Conservation (phyloP, 1,140 invertebrate species). For the Brachionus plicatilis region DNA sequence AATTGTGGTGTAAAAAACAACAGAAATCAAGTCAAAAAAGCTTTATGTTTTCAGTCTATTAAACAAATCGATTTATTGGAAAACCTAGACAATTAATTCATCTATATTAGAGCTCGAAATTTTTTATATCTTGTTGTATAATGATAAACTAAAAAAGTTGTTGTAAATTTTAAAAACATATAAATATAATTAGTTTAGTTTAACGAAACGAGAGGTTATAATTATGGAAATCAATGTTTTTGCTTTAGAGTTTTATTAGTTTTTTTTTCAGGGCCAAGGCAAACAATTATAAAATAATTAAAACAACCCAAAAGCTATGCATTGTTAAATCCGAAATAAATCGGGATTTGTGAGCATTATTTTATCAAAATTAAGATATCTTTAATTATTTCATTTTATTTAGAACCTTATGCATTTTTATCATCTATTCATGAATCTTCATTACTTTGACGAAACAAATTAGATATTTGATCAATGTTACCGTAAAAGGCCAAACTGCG, state of each 20-base stretch:
- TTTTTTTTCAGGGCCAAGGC: conserved; percentile 13
- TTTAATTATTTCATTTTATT: not conserved
- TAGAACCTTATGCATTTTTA: not conserved
- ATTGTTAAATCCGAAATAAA: not conserved
- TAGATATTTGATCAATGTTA: not conserved
- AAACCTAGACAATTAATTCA: not conserved
- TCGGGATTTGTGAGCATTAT: not conserved
- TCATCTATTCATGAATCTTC: not conserved
- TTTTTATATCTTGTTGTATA: not conserved
- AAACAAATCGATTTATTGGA: conserved; percentile 8
- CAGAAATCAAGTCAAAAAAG: not conserved
- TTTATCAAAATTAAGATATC: not conserved
- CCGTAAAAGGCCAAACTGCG: no score
- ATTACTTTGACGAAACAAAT: not conserved
- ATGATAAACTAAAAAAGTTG: conserved; percentile 1
- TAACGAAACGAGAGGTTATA: not conserved
- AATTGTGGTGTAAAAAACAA: not conserved
- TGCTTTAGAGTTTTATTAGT: not conserved
- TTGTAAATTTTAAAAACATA: not conserved
- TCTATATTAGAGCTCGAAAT: not conserved
- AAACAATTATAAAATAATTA: conserved; percentile 23
- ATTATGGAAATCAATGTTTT: conserved; percentile 10
- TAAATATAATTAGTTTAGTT: conserved; percentile 24
- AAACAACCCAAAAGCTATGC: not conserved
- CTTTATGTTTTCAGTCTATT: not conserved